Base-by-base conservation (phyloP, 2,888 invertebrate genomes). In the Stramonita haemastoma region DNA sequence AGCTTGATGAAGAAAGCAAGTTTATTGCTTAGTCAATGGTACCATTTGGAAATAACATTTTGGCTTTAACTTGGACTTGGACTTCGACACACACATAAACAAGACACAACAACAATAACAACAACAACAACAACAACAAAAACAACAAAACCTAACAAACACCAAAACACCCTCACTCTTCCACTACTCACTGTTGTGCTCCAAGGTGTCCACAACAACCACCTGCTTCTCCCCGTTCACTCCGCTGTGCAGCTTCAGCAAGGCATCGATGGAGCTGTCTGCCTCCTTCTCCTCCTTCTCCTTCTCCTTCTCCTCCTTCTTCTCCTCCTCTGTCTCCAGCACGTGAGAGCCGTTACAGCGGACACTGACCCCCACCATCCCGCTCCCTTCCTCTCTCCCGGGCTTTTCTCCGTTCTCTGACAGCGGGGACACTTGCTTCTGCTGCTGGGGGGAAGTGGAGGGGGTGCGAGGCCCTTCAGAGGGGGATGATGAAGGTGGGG, bases 191-290 rank as follows among this genome's bases (percentile, higher is more conserved):
- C 87, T 87, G 83, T 84, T 87, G 34, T 46, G 34, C n/a, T 87
- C 87, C n/a, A 79, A 6, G 5, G 32, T 85, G 1, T 87, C 87
- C 26, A 4, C n/a, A 22, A n/a, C n/a, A n/a, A 29, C 46, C n/a
- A 17, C 34, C 19, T 86, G 22, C 87, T 60, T 66, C 17, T 73
- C 81, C 36, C 17, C 60, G 81, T 29, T 70, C 32, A 60, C 66
- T 57, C 56, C 86, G 56, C n/a, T 26, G 88, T 90, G 90, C 79
- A 90, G 79, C 86, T 70, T 88, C 15, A 90, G 46, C 46, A 88
- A 85, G 22, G 86, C 79, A 34, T 90, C 88, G 29, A 88, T 90
- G n/a, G 88, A 85, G n/a, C 34, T 83, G 79, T 56, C 77, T 4
- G 81, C 36, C 4, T 57, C 87, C 34, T 79, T 19, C 22, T 17